Percentiles rank a stretch among this genome's conserved stretches.
Conservation (phyloP, 2,113 vertebrate species). For the Clarias batrachus region DNA sequence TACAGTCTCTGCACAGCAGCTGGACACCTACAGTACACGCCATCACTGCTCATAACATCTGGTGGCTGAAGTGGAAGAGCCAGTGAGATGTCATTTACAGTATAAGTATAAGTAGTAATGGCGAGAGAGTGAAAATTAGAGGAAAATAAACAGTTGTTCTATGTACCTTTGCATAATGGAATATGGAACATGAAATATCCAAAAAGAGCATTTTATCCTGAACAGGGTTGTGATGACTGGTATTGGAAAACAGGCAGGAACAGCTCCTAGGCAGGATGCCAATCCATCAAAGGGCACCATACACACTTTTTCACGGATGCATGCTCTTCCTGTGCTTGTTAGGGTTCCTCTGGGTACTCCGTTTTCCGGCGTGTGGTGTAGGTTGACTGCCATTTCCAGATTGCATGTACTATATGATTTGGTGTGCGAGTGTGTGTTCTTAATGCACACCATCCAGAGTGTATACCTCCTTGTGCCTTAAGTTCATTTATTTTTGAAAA, state of each 20-base stretch:
- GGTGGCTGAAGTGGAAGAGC: neutral
- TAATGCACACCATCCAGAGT: too few relatives aligned
- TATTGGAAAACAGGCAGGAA: neutral
- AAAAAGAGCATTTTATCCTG: neutral
- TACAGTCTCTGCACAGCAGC: neutral
- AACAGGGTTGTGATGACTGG: neutral
- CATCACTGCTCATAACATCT: conserved; percentile 17
- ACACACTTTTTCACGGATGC: too few relatives aligned
- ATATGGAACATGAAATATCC: neutral
- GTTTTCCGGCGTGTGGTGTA: too few relatives aligned
- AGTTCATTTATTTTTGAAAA: too few relatives aligned
- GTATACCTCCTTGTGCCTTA: too few relatives aligned
- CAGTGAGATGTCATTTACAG: neutral
- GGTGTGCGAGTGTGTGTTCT: too few relatives aligned
- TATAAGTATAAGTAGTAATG: neutral
- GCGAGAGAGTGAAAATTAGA: neutral
- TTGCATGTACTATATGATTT: too few relatives aligned
- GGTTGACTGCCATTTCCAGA: too few relatives aligned
- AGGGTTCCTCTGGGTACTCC: too few relatives aligned
- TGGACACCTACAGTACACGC: neutral
- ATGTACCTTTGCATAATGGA: neutral
- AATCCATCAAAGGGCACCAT: neutral
- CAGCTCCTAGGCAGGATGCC: neutral
- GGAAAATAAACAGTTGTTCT: neutral
- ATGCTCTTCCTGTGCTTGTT: too few relatives aligned